Percentiles rank a stretch among this genome's conserved stretches.
These are phyloP conservation scores for Felis chaus DNA, from an alignment of 2,113 vertebrate genomes.

Conservation along the genomic window DNA sequence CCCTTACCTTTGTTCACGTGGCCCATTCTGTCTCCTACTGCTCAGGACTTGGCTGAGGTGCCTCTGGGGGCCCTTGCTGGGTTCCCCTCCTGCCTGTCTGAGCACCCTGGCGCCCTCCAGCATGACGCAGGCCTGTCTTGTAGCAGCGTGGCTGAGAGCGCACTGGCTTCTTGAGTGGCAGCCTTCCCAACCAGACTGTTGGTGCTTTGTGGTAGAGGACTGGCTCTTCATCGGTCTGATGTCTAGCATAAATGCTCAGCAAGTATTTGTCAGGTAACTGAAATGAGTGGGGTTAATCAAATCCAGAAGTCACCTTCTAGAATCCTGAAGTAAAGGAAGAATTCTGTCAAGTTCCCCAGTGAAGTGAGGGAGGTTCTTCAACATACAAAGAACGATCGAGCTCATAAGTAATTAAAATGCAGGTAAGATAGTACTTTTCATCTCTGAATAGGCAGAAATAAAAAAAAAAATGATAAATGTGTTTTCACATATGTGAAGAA, in stretches of 20 bases:
- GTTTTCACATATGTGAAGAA: neutral
- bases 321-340: neutral
- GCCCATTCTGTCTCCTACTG: neutral
- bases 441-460: neutral
- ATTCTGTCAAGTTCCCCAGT: neutral
- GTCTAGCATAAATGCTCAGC: neutral
- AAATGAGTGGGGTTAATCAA: neutral
- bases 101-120: rapidly evolving
- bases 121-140: rapidly evolving
- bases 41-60: neutral
- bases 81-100: neutral
- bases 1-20: neutral
- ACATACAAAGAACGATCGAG: neutral
- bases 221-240: neutral
- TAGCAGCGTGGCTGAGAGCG: rapidly evolving
- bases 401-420: constrained; percentile 21
- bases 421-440: neutral
- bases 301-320: neutral
- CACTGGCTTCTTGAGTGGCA: neutral
- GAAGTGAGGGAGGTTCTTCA: neutral
- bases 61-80: neutral
- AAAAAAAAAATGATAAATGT: neutral
- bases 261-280: neutral
- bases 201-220: neutral
- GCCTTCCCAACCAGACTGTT: neutral